Conservation (phyloP, 2,888 invertebrate species). For the Cyclophora albipunctata region DNA sequence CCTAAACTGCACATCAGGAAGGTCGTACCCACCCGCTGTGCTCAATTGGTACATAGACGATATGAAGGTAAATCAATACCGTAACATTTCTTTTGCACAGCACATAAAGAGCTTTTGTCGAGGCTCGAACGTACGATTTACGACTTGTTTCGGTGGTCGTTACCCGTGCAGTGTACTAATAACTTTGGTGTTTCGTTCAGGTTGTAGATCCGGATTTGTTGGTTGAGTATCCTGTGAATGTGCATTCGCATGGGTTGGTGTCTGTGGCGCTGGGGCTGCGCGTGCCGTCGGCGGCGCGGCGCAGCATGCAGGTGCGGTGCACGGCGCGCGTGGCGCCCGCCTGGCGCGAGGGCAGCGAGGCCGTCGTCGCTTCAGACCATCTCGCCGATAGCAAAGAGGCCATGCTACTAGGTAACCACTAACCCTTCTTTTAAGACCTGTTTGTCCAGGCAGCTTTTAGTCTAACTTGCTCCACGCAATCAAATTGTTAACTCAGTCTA, state of each 20-base stretch:
- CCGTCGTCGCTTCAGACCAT: conserved; percentile 61
- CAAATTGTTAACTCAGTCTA: too few species aligned
- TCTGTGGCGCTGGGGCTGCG: conserved; percentile 59
- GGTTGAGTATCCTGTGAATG: conserved; percentile 59
- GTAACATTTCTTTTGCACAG: too few species aligned
- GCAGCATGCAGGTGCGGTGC: conserved; percentile 63
- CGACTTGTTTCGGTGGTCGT: too few species aligned
- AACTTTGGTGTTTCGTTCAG: conserved; percentile 21
- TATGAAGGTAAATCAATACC: conserved; percentile 74
- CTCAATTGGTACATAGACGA: conserved; percentile 88
- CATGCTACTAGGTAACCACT: conserved; percentile 55
- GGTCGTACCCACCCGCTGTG: conserved; percentile 83
- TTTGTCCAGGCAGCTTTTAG: not conserved
- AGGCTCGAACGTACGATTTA: too few species aligned
- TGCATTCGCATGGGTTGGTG: conserved; percentile 56
- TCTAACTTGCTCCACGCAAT: too few species aligned
- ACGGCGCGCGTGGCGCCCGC: conserved; percentile 62
- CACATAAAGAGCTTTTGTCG: too few species aligned
- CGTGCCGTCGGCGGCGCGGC: conserved; percentile 43
- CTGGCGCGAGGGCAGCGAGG: conserved; percentile 67
- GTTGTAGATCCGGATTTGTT: conserved; percentile 55
- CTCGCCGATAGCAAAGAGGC: conserved; percentile 67
- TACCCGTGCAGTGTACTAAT: too few species aligned
- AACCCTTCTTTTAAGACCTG: not conserved
- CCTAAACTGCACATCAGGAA: conserved; percentile 85